Evolutionary conservation across 2,113 vertebrate genomes (phyloP), one percentile per base, ranked within the genome.

Genomic region (Eira barbara): DNA sequence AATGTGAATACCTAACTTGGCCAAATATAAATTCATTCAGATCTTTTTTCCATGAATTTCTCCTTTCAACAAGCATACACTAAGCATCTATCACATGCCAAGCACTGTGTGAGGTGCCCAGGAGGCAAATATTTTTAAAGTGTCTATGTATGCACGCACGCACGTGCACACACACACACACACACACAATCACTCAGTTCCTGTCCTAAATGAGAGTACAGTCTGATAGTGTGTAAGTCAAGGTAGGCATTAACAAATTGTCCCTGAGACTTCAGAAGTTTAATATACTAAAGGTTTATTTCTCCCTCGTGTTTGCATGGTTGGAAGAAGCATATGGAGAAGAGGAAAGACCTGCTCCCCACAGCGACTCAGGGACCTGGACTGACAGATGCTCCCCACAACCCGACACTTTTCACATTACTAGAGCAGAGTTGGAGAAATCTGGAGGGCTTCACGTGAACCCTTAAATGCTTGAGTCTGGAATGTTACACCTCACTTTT

Each of bases 381-480:
- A 25, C 25, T 5, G 4, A 57, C 52, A 29, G 45, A 42, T 0
- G 0, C 7, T 0, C 7, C 0, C 14, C 21, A 34, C 45, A 42
- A 34, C 80, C 27, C 13, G 3, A 39, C 49, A 42, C 25, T 9
- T 55, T n/a, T 12, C 29, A 45, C 11, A 71, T 61, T n/a, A 21
- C 29, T n/a, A 52, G 23, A 57, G 52, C 73, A 73, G 29, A 36
- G 73, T 2, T 45, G 42, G 27, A 90, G n/a, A 36, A 36, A 31
- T 7, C 29, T 9, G 17, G 25, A 18, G 17, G 52, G 42, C n/a
- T 85, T 71, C 86, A 79, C 39, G 2, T 0, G 3, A 49, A 79
- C 9, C 86, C 71, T 94, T 85, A 61, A 73, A 15, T 8, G n/a
- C 63, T 47, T 52, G 6, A 74, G 45, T 45, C n/a, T 55, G 13